Conservation (phyloP, 30 jellyfish, hydroid and myxozoan genomes). For the Catostylus mosaicus region DNA sequence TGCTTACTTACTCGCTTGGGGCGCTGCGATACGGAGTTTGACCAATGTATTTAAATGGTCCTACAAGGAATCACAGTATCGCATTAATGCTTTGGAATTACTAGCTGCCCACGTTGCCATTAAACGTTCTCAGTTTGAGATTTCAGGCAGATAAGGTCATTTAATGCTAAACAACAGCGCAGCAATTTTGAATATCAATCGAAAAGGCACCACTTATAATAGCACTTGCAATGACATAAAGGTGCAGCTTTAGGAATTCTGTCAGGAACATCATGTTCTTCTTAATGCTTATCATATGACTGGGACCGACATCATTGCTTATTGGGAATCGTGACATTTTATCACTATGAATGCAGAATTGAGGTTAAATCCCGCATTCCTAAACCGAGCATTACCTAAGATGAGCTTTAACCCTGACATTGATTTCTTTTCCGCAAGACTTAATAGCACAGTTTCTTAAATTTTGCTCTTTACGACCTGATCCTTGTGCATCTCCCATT, state of each 20-base stretch:
- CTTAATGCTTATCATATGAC: conserved; percentile 62
- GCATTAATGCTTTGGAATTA: conserved; percentile 18
- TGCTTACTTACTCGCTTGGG: conserved; percentile 57
- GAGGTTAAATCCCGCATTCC: conserved; percentile 12
- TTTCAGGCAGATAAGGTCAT: conserved; percentile 8
- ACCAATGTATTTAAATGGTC: conserved; percentile 39
- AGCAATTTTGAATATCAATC: conserved; percentile 41
- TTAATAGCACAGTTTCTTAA: conserved; percentile 27
- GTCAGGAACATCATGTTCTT: conserved; percentile 21
- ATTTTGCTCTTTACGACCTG: conserved; percentile 54
- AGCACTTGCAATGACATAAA: conserved; percentile 16
- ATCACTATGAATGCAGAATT: conserved; percentile 36
- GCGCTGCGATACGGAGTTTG: conserved; percentile 12
- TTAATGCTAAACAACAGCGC: conserved; percentile 53
- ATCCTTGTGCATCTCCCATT: conserved; percentile 37
- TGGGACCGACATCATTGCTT: conserved; percentile 35
- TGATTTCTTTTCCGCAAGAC: conserved; percentile 50
- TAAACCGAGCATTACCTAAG: neutral
- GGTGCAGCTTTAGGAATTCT: conserved; percentile 21
- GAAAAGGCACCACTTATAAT: conserved; percentile 46
- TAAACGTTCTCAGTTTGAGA: neutral
- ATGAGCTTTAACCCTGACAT: conserved; percentile 12
- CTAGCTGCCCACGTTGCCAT: conserved; percentile 48
- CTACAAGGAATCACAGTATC: conserved; percentile 14
- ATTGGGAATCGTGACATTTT: conserved; percentile 27